phyloP scores from a whole-genome alignment of 2,888 invertebrate species.

The Pterobdella sp. region DNA sequence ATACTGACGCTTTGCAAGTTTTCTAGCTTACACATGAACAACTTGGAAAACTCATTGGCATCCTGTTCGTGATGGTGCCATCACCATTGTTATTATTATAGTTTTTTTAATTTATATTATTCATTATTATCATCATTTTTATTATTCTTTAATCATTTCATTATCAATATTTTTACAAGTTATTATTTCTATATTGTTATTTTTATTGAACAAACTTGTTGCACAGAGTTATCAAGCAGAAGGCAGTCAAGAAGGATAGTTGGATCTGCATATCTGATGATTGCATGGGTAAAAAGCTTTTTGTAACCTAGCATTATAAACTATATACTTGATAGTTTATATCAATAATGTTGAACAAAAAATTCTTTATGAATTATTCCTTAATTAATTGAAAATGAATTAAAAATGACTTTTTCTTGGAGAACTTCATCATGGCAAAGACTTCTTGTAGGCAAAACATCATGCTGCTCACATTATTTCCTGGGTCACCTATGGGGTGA shows the following conservation, averaged over 20 bases:
- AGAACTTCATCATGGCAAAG: constrained; percentile 20
- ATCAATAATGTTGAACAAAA: background rate
- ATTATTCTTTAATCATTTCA: no score
- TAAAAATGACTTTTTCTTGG: constrained; percentile 28
- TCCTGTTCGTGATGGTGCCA: constrained; percentile 51
- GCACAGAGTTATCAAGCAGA: constrained; percentile 57
- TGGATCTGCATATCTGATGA: constrained; percentile 54
- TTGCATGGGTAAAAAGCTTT: background rate
- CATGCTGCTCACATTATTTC: background rate
- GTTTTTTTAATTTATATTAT: no score
- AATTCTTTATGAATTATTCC: background rate
- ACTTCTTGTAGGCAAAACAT: constrained; percentile 22
- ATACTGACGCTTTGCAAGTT: constrained; percentile 48
- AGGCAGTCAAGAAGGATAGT: constrained; percentile 57
- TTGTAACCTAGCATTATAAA: background rate
- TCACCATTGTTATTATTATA: no score
- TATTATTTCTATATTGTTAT: no score
- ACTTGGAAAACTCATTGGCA: constrained; percentile 62
- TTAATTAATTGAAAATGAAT: background rate
- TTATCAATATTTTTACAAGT: no score
- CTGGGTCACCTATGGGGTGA: background rate
- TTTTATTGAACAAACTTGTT: constrained; percentile 50
- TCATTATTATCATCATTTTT: no score
- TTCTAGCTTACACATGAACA: constrained; percentile 58
- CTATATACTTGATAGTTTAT: background rate